Evolutionary conservation across 1,140 invertebrate genomes (phyloP).

Genomic region (Battus philenor): DNA sequence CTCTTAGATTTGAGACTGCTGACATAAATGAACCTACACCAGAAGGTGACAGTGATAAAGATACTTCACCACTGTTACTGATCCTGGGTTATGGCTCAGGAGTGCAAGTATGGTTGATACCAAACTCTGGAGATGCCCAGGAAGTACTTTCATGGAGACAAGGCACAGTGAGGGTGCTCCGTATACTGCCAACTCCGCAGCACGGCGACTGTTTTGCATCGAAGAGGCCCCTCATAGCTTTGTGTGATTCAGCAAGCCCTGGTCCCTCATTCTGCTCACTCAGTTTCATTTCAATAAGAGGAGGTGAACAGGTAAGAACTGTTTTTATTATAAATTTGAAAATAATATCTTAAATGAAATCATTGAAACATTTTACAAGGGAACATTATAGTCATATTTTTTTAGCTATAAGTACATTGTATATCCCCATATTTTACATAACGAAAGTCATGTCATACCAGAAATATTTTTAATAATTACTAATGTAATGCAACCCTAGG

Average conservation of each 20-base stretch:
- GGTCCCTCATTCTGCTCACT: slow-evolving; percentile 90
- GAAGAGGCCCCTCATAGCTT: slow-evolving; percentile 90
- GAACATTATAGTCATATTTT: too few species aligned
- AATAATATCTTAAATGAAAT: too few species aligned
- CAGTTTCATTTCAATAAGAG: slow-evolving; percentile 92
- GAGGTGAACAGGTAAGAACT: slow-evolving; percentile 92
- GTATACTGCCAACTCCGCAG: slow-evolving; percentile 88
- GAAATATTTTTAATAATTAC: too few species aligned
- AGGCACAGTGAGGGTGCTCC: slow-evolving; percentile 87
- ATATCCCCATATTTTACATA: too few species aligned
- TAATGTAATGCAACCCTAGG: too few species aligned
- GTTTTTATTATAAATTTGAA: too few species aligned
- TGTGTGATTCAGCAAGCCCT: slow-evolving; percentile 89
- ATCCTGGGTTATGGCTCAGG: slow-evolving; percentile 79
- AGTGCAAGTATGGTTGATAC: slow-evolving; percentile 82
- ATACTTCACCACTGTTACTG: slow-evolving; percentile 87
- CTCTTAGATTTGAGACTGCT: slow-evolving; percentile 83
- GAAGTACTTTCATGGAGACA: slow-evolving; percentile 94
- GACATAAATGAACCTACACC: slow-evolving; percentile 87
- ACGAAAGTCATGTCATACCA: too few species aligned
- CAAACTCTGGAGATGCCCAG: slow-evolving; percentile 91
- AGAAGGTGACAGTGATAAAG: slow-evolving; percentile 83
- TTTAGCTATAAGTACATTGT: too few species aligned
- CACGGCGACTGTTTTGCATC: slow-evolving; percentile 81
- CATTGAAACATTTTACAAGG: too few species aligned